These are phyloP conservation scores for Hydrophis major DNA, from an alignment of 2,797 vertebrate genomes.

Conservation along the genomic window DNA sequence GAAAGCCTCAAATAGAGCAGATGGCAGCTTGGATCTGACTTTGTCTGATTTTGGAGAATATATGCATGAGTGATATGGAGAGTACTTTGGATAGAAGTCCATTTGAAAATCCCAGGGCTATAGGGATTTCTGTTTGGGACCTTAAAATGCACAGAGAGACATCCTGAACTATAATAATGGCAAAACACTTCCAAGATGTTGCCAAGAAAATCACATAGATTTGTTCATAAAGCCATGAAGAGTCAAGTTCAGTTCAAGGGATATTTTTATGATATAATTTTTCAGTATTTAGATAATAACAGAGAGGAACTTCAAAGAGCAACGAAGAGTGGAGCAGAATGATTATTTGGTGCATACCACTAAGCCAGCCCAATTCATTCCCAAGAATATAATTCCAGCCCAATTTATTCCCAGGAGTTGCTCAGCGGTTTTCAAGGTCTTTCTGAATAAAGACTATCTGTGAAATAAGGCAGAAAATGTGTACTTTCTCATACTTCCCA, in stretches of 20 bases:
- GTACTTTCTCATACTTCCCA: not conserved
- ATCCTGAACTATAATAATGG: not conserved
- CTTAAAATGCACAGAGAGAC: not conserved
- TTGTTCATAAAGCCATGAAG: not conserved
- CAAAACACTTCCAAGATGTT: not conserved
- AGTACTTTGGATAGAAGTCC: not conserved
- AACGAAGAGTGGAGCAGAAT: not conserved
- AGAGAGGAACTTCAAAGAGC: not conserved
- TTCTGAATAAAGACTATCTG: not conserved
- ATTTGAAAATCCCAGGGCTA: not conserved
- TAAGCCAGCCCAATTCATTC: not conserved
- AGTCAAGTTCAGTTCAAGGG: not conserved
- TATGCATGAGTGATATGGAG: not conserved
- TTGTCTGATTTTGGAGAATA: not conserved
- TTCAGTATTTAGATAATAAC: not conserved
- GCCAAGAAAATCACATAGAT: not conserved
- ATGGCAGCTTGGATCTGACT: not conserved
- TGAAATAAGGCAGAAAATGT: not conserved
- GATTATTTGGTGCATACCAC: not conserved
- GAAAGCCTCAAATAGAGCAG: conserved; percentile 34
- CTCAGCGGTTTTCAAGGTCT: not conserved
- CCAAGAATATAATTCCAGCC: not conserved
- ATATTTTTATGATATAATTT: not conserved
- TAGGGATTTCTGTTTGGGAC: not conserved
- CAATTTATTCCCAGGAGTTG: not conserved